Conservation (phyloP, 2,113 vertebrate species). For the Elephantulus edwardii region DNA sequence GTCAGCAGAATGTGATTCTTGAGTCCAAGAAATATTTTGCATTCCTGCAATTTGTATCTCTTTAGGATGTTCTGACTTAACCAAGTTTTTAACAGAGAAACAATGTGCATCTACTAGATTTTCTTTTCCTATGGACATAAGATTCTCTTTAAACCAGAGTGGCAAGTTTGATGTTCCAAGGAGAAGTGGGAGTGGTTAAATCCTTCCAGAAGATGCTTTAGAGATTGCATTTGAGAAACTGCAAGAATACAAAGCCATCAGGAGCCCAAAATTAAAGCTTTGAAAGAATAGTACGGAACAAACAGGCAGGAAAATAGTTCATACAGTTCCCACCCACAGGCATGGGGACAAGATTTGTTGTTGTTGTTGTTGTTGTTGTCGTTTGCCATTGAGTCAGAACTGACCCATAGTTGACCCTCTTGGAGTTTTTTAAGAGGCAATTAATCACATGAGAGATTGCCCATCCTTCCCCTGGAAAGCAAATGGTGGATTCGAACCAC, state of each 20-base stretch:
- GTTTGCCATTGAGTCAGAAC: too few species aligned
- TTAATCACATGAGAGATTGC: too few species aligned
- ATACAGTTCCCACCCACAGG: not conserved
- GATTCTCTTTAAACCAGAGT: constrained; percentile 1
- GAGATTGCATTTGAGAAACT: not conserved
- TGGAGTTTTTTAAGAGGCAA: too few species aligned
- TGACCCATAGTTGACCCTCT: too few species aligned
- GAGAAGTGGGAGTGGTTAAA: not conserved
- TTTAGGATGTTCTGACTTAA: not conserved
- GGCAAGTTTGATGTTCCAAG: not conserved
- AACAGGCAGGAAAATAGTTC: not conserved
- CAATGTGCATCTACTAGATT: not conserved
- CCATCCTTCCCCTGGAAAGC: too few species aligned
- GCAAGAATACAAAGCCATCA: not conserved
- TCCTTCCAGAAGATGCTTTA: constrained; percentile 21
- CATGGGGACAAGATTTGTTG: not conserved
- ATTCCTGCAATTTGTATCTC: not conserved
- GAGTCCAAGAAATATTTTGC: not conserved
- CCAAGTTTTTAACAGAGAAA: not conserved
- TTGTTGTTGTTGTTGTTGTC: too few species aligned
- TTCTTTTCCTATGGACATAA: constrained; percentile 27
- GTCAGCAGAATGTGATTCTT: not conserved
- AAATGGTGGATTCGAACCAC: too few species aligned
- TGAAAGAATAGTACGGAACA: not conserved
- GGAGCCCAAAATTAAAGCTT: not conserved